Evolutionary conservation across 1,140 invertebrate species (phyloP).

Genomic region (Papilio polyxenes): DNA sequence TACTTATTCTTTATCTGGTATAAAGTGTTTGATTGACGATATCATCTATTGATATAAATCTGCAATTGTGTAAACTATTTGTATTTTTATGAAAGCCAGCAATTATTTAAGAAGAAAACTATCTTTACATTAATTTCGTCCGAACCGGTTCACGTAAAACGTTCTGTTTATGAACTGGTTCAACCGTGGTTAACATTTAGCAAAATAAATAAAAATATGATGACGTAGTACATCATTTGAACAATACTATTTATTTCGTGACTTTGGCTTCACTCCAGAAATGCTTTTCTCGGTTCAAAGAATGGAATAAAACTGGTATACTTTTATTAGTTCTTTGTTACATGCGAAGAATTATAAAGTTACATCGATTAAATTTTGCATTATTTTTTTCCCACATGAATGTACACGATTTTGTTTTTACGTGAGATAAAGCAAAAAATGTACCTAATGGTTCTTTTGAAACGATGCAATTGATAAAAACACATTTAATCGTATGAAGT

Average conservation of each 20-base stretch:
- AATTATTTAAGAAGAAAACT: no score
- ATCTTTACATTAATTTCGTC: no score
- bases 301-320: background rate
- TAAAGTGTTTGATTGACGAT: background rate
- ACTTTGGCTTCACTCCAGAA: background rate
- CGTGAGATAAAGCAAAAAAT: background rate
- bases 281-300: background rate
- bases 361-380: background rate
- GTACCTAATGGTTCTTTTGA: no score
- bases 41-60: background rate
- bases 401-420: background rate
- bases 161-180: no score
- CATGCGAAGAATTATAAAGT: background rate
- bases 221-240: background rate
- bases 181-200: no score
- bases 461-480: no score
- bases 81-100: background rate
- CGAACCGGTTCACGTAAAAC: no score
- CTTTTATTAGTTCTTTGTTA: background rate
- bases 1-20: background rate
- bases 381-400: conserved; percentile 4
- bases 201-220: background rate
- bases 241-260: background rate
- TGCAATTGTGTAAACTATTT: background rate
- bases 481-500: no score